Conservation (phyloP, 2,888 invertebrate species). For the Rhodophaea formosa region DNA sequence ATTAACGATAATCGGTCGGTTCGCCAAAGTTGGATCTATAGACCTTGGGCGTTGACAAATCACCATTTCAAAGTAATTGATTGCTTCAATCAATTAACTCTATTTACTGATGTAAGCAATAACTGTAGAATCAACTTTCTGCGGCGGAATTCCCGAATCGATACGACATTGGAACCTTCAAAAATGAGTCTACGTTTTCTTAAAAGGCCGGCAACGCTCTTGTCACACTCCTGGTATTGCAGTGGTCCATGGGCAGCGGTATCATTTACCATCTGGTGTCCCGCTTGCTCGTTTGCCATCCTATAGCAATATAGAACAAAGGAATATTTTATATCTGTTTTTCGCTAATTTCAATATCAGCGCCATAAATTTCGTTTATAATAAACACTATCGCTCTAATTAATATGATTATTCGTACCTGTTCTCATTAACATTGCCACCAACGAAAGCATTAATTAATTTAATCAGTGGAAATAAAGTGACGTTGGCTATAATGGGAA, state of each 20-base stretch:
- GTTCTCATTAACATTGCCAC: constrained; percentile 23
- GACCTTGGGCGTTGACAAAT: constrained; percentile 30
- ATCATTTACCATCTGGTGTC: too few relatives aligned
- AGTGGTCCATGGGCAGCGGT: too few relatives aligned
- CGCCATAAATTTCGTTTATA: constrained; percentile 4
- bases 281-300: too few relatives aligned
- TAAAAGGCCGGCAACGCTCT: too few relatives aligned
- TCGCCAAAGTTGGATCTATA: constrained; percentile 57
- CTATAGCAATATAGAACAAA: too few relatives aligned
- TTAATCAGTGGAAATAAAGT: constrained; percentile 11
- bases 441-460: constrained; percentile 26
- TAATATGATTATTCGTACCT: constrained; percentile 19
- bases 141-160: too few relatives aligned
- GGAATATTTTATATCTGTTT: background rate
- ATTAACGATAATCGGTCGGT: constrained; percentile 69
- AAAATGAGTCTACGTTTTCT: too few relatives aligned
- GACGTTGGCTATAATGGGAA: constrained; percentile 3
- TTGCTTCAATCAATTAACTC: too few relatives aligned
- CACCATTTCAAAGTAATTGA: constrained; percentile 13
- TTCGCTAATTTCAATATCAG: background rate
- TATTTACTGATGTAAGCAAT: too few relatives aligned
- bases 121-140: too few relatives aligned
- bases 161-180: too few relatives aligned
- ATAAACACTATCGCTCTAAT: constrained; percentile 17
- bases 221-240: too few relatives aligned